Conservation (phyloP, 2,888 invertebrate genomes). For the Anthrax anthrax region DNA sequence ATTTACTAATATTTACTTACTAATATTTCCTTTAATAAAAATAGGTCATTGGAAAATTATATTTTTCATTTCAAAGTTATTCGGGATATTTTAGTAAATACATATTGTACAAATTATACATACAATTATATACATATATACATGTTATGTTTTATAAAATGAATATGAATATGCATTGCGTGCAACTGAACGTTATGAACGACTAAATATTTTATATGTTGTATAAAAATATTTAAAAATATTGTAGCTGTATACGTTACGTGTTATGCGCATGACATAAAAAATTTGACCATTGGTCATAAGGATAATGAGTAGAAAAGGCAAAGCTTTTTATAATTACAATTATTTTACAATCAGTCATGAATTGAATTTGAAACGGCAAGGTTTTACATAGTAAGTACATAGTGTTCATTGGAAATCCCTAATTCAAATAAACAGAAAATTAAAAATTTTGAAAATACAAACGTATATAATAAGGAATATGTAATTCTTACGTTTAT, state of each 20-base stretch:
- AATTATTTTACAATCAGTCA: neutral
- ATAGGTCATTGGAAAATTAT: too few relatives aligned
- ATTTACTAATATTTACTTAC: too few relatives aligned
- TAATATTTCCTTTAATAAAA: too few relatives aligned
- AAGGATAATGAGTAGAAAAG: neutral
- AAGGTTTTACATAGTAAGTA: neutral
- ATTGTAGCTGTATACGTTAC: neutral
- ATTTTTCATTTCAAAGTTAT: too few relatives aligned
- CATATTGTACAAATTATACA: too few relatives aligned
- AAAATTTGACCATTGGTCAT: neutral
- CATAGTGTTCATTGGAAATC: too few relatives aligned
- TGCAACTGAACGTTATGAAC: neutral
- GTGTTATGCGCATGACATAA: neutral
- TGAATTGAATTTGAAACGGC: neutral
- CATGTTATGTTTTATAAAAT: too few relatives aligned
- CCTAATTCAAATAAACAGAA: too few relatives aligned
- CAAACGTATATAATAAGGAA: too few relatives aligned
- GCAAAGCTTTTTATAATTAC: neutral
- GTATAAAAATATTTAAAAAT: neutral
- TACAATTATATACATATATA: too few relatives aligned
- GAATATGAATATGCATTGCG: neutral
- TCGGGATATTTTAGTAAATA: too few relatives aligned
- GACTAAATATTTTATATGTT: neutral
- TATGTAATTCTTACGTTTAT: neutral
- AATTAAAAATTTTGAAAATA: too few relatives aligned